phyloP scores from a whole-genome alignment of 2,797 vertebrate genomes.

The Parambassis ranga region DNA sequence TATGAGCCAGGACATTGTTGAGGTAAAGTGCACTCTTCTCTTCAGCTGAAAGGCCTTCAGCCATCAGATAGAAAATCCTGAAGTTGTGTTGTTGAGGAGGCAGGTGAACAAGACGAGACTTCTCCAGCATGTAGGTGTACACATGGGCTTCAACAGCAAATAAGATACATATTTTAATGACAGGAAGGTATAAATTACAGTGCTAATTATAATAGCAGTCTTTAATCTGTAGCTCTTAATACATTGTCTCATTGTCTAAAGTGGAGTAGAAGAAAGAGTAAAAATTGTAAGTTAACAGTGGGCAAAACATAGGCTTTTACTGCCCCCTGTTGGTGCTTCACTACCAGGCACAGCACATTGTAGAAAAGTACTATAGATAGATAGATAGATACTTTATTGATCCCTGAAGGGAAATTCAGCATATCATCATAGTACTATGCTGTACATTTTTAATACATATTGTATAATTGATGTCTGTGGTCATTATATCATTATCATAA shows the following conservation, averaged over 20 bases:
- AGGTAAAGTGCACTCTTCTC: conserved; percentile 87
- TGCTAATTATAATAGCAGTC: not conserved
- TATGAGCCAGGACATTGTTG: conserved; percentile 83
- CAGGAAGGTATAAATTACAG: not conserved
- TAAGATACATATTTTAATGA: not conserved
- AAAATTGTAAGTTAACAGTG: not conserved
- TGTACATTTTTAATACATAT: not conserved
- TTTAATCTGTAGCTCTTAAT: not conserved
- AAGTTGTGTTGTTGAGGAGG: conserved; percentile 88
- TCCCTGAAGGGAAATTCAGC: no score
- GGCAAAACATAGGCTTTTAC: conserved; percentile 32
- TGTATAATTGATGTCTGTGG: not conserved
- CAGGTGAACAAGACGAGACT: conserved; percentile 83
- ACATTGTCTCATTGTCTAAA: conserved; percentile 1
- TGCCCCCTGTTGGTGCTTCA: conserved; percentile 67
- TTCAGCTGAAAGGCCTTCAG: conserved; percentile 88
- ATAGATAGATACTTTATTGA: no score
- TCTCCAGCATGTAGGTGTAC: conserved; percentile 92
- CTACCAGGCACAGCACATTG: not conserved
- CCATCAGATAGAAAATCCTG: conserved; percentile 90
- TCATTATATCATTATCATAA: not conserved
- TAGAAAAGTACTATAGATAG: not conserved
- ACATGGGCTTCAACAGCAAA: conserved; percentile 82
- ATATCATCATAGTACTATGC: not conserved
- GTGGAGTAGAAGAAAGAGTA: conserved; percentile 43